Conservation (phyloP, 2,888 invertebrate genomes). For the Torymus texanus region DNA sequence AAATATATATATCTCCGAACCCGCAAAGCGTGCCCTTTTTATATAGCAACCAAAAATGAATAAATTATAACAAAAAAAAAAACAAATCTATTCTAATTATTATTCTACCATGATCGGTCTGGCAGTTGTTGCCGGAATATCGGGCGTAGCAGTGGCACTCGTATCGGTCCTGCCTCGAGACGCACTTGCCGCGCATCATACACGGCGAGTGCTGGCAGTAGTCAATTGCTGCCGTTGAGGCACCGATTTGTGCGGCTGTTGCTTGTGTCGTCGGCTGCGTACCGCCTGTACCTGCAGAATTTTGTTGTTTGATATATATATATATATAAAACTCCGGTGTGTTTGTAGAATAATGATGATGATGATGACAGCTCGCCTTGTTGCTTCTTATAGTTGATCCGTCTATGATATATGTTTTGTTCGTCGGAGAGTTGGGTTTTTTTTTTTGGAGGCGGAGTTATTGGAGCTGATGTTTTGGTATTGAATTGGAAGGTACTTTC, state of each 20-base stretch:
- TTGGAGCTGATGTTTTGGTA: no score
- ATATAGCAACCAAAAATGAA: no score
- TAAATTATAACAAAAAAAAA: no score
- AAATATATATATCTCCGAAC: neutral
- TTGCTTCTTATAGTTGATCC: no score
- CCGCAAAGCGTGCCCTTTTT: neutral
- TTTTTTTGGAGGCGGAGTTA: no score
- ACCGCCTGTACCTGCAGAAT: constrained; percentile 54
- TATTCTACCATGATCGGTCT: constrained; percentile 81
- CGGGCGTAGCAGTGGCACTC: constrained; percentile 90
- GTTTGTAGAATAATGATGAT: no score
- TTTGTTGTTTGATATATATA: no score
- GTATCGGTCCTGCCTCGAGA: constrained; percentile 85
- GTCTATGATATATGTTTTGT: no score
- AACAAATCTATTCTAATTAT: neutral
- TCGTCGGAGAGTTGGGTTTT: no score
- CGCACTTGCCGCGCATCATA: constrained; percentile 88
- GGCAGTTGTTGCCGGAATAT: constrained; percentile 91
- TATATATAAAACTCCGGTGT: no score
- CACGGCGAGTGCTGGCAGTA: constrained; percentile 88
- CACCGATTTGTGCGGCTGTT: constrained; percentile 61
- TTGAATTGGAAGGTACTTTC: no score
- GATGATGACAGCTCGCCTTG: no score
- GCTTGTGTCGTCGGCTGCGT: constrained; percentile 39
- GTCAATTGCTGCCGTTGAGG: constrained; percentile 76